Conservation (phyloP, 2,888 invertebrate species). For the Lymantria dispar region DNA sequence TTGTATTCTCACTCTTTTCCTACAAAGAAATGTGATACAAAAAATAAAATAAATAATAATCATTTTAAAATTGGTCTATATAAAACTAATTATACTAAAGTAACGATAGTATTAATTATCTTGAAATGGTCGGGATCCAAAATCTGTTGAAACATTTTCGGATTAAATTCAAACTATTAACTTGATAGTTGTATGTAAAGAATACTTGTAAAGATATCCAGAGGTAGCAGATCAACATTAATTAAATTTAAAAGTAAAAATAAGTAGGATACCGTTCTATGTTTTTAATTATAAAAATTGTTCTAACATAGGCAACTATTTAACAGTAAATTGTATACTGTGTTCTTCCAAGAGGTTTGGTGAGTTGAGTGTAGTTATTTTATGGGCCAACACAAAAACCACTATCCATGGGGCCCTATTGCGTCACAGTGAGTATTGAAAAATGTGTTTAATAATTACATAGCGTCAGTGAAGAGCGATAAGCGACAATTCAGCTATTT, state of each 20-base stretch:
- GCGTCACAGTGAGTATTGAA: conserved; percentile 62
- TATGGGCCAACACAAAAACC: conserved; percentile 53
- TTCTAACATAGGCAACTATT: conserved; percentile 7
- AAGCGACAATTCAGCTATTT: conserved; percentile 22
- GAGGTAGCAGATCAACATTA: neutral
- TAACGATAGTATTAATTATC: too few species aligned
- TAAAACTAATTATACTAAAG: too few species aligned
- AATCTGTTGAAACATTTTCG: too few species aligned
- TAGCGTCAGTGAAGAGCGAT: conserved; percentile 37
- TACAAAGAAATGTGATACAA: too few species aligned
- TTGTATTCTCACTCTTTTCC: too few species aligned
- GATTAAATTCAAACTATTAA: too few species aligned
- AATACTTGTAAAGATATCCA: too few species aligned
- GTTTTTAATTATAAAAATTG: neutral
- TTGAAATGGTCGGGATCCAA: too few species aligned
- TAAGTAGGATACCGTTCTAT: neutral
- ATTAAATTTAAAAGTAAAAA: neutral
- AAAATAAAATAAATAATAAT: too few species aligned
- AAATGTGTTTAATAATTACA: conserved; percentile 52
- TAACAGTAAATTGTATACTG: conserved; percentile 35
- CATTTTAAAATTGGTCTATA: too few species aligned
- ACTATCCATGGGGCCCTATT: conserved; percentile 64
- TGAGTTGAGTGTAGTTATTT: conserved; percentile 53
- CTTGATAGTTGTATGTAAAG: too few species aligned
- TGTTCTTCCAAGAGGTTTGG: conserved; percentile 41